These are phyloP conservation scores for Sarcophaga carnaria DNA, from an alignment of 2,888 invertebrate genomes.

Conservation along the genomic window DNA sequence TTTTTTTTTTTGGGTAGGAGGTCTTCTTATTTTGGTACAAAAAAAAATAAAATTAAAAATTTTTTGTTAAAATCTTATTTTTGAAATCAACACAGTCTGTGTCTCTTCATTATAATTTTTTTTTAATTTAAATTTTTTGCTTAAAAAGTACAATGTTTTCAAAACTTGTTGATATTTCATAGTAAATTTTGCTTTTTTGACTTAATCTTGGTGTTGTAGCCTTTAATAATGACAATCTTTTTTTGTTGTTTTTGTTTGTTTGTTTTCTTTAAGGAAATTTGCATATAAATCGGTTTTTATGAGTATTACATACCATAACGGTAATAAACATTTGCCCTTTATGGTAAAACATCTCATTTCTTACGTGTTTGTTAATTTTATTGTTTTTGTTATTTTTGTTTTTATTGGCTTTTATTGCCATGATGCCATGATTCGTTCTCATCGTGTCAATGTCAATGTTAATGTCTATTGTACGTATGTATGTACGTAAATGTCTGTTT, in stretches of 20 bases:
- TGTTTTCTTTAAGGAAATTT: constrained; percentile 40
- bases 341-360: constrained; percentile 31
- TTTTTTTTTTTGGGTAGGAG: constrained; percentile 54
- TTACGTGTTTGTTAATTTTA: neutral
- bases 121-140: neutral
- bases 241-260: constrained; percentile 8
- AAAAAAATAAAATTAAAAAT: neutral
- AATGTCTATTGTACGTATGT: constrained; percentile 11
- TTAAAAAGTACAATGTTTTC: constrained; percentile 56
- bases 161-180: constrained; percentile 57
- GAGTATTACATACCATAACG: constrained; percentile 54
- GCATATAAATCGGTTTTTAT: constrained; percentile 64
- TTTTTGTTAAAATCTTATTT: constrained; percentile 41
- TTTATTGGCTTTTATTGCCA: constrained; percentile 6
- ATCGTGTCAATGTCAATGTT: constrained; percentile 60
- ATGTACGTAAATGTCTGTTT: too few species aligned
- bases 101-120: neutral
- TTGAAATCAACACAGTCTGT: neutral
- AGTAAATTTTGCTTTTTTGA: constrained; percentile 8
- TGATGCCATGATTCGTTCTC: constrained; percentile 40
- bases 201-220: too few species aligned
- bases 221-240: too few species aligned
- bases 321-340: constrained; percentile 62
- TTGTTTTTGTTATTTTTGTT: constrained; percentile 5
- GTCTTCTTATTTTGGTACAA: constrained; percentile 34